Evolutionary conservation across 1,140 invertebrate genomes (phyloP).

Genomic region (Ostrea denselamellosa): DNA sequence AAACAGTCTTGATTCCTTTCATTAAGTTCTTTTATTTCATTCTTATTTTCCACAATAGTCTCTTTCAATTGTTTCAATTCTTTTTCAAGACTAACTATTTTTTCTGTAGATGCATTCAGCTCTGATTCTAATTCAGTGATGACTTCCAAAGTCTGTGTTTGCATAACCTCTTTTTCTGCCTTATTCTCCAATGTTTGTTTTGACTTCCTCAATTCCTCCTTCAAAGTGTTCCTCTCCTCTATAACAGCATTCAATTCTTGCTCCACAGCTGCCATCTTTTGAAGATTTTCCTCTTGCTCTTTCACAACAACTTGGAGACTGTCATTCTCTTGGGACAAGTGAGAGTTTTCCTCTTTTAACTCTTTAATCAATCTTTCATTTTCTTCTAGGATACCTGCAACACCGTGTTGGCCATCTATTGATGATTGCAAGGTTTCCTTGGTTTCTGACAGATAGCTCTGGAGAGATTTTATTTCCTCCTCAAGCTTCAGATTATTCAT

Average conservation of each 20-base stretch:
- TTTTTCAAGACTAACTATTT: slow-evolving; percentile 56
- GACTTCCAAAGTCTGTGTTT: slow-evolving; percentile 53
- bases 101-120: slow-evolving; percentile 48
- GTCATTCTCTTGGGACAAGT: slow-evolving; percentile 47
- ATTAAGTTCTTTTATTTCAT: slow-evolving; percentile 46
- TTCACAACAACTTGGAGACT: slow-evolving; percentile 24
- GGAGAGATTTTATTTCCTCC: slow-evolving; percentile 50
- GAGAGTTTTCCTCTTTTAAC: slow-evolving; percentile 51
- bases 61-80: slow-evolving; percentile 47
- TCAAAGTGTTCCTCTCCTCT: slow-evolving; percentile 43
- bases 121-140: slow-evolving; percentile 63
- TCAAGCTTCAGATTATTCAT: slow-evolving; percentile 60
- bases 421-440: slow-evolving; percentile 55
- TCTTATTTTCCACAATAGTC: slow-evolving; percentile 57
- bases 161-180: slow-evolving; percentile 42
- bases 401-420: slow-evolving; percentile 52
- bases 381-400: slow-evolving; percentile 49
- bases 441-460: slow-evolving; percentile 50
- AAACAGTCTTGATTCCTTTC: slow-evolving; percentile 54
- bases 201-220: slow-evolving; percentile 43
- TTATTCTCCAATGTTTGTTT: slow-evolving; percentile 48
- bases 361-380: slow-evolving; percentile 53
- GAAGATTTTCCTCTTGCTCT: slow-evolving; percentile 47
- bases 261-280: slow-evolving; percentile 53
- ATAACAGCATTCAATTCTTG: slow-evolving; percentile 21